Evolutionary conservation across 92 coral and sea anemone species (phyloP).

Genomic region (Heliopora coerulea): DNA sequence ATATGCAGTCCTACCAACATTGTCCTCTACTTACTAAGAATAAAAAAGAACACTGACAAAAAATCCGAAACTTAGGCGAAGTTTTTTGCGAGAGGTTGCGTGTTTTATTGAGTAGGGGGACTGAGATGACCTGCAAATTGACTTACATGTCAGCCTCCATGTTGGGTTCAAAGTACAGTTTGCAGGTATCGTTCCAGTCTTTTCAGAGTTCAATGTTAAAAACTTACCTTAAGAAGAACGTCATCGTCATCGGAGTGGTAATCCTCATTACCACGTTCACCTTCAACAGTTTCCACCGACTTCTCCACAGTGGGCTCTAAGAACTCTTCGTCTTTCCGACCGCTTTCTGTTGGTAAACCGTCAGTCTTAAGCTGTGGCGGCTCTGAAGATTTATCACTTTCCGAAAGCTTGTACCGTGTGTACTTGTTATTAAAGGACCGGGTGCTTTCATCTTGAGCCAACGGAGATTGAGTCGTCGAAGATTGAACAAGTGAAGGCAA

Average conservation of each 20-base stretch:
- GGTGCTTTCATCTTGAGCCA: not conserved
- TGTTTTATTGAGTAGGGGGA: no score
- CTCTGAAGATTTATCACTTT: not conserved
- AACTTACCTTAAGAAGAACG: constrained; percentile 31
- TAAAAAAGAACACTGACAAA: no score
- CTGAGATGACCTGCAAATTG: no score
- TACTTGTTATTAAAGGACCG: not conserved
- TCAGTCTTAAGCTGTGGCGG: not conserved
- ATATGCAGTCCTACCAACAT: no score
- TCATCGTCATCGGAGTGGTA: constrained; percentile 45
- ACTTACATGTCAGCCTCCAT: no score
- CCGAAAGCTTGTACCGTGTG: not conserved
- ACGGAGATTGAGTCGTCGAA: not conserved
- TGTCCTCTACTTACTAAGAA: no score
- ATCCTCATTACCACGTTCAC: constrained; percentile 35
- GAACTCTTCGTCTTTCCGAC: not conserved
- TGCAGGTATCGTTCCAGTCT: no score
- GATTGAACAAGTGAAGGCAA: not conserved
- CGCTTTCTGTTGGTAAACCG: not conserved
- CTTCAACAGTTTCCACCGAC: constrained; percentile 5
- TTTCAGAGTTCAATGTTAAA: no score
- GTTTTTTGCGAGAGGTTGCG: no score
- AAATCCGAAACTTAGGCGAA: no score
- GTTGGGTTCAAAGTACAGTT: no score
- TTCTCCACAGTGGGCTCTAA: not conserved